phyloP scores from a whole-genome alignment of 2,888 invertebrate species.

The Melanostoma scalare region DNA sequence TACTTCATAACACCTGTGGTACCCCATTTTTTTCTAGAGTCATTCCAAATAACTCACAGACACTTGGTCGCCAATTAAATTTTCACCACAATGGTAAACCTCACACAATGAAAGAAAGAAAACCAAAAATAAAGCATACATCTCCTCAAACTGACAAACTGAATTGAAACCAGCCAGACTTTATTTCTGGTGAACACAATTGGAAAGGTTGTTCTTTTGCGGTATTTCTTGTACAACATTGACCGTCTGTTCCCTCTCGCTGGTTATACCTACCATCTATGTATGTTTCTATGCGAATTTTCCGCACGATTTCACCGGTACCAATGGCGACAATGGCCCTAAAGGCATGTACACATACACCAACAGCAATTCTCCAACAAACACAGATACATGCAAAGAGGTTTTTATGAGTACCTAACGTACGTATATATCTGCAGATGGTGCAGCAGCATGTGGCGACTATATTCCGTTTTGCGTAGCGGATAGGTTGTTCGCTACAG shows the following conservation, averaged over 20 bases:
- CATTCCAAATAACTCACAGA: constrained; percentile 35
- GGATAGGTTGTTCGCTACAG: constrained; percentile 66
- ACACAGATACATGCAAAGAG: constrained; percentile 14
- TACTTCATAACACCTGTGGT: constrained; percentile 53
- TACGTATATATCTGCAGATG: constrained; percentile 53
- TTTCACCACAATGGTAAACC: constrained; percentile 12
- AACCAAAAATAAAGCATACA: constrained; percentile 16
- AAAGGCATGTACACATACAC: constrained; percentile 53
- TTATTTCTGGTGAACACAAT: constrained; percentile 44
- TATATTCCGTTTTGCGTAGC: constrained; percentile 72
- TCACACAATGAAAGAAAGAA: background rate
- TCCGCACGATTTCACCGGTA: constrained; percentile 71
- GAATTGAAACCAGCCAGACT: constrained; percentile 32
- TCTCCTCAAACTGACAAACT: constrained; percentile 14
- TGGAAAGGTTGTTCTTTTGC: constrained; percentile 61
- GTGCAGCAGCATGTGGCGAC: constrained; percentile 61
- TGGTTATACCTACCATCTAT: constrained; percentile 39
- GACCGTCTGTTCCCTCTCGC: constrained; percentile 20
- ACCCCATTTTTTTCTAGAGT: constrained; percentile 38
- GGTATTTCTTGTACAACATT: constrained; percentile 62
- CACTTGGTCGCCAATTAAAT: constrained; percentile 53
- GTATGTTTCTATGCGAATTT: constrained; percentile 61
- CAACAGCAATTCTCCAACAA: constrained; percentile 42
- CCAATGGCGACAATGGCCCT: constrained; percentile 70
- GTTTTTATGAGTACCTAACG: constrained; percentile 50